A percentile compares a stretch with the other conserved stretches of the same genome.
Evolutionary conservation across 92 coral and sea anemone species (phyloP).

Genomic region (Metridium senile): DNA sequence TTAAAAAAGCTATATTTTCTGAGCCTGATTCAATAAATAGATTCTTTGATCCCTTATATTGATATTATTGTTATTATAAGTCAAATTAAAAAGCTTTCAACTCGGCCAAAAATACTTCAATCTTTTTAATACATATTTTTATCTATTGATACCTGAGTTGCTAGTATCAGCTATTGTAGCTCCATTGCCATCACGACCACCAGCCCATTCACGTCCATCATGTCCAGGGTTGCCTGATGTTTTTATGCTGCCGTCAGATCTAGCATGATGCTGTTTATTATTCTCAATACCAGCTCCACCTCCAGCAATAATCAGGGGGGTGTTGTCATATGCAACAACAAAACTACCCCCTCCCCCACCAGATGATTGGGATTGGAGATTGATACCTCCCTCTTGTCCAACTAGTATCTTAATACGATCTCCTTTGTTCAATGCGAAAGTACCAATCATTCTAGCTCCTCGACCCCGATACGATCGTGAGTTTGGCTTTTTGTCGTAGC

Average conservation of each 20-base stretch:
- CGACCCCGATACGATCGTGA: constrained; percentile 34
- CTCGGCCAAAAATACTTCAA: no score
- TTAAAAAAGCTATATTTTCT: no score
- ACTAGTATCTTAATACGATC: constrained; percentile 50
- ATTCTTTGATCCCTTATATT: no score
- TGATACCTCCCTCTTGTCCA: constrained; percentile 58
- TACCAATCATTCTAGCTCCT: constrained; percentile 62
- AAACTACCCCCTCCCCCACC: constrained; percentile 64
- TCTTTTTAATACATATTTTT: no score
- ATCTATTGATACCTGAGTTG: constrained; percentile 30
- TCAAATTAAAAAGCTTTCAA: no score
- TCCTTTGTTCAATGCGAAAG: constrained; percentile 41
- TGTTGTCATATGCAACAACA: constrained; percentile 36
- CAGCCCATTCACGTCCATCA: constrained; percentile 52
- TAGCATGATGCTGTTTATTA: constrained; percentile 10
- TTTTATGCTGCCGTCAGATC: constrained; percentile 32
- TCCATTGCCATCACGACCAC: constrained; percentile 46
- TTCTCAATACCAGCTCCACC: constrained; percentile 49
- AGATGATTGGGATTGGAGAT: neutral
- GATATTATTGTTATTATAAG: no score
- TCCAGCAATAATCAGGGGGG: constrained; percentile 56
- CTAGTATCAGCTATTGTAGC: constrained; percentile 16
- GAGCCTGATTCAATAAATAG: no score
- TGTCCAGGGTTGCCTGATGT: constrained; percentile 45
- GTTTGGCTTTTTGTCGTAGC: constrained; percentile 1